Evolutionary conservation across 2,888 invertebrate genomes (phyloP).

Genomic region (Diaperis boleti): DNA sequence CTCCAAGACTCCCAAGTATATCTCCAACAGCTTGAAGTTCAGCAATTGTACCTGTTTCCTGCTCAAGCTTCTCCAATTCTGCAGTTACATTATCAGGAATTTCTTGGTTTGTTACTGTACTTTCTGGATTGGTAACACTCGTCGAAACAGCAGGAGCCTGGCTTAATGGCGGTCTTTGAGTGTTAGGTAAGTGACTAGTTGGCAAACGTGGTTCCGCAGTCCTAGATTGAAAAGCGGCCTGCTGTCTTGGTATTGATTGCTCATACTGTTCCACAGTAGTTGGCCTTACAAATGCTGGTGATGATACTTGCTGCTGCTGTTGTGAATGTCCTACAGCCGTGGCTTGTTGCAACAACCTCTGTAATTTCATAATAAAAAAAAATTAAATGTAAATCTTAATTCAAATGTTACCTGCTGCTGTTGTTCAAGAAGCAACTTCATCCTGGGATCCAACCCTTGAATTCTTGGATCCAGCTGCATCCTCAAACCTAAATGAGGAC

Average conservation of each 20-base stretch:
- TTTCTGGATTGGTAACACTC: conserved; percentile 36
- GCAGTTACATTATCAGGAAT: conserved; percentile 77
- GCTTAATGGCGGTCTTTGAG: conserved; percentile 44
- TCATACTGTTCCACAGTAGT: conserved; percentile 61
- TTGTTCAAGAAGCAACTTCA: conserved; percentile 68
- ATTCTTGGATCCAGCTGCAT: conserved; percentile 66
- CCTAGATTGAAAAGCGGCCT: conserved; percentile 50
- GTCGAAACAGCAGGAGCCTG: conserved; percentile 56
- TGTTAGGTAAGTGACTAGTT: conserved; percentile 43
- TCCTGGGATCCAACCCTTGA: conserved; percentile 63
- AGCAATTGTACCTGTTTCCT: conserved; percentile 72
- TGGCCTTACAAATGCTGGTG: conserved; percentile 51
- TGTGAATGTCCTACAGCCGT: conserved; percentile 45
- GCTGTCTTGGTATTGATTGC: conserved; percentile 57
- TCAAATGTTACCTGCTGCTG: conserved; percentile 62
- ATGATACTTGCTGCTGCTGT: conserved; percentile 44
- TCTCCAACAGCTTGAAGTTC: conserved; percentile 80
- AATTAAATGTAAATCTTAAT: too few relatives aligned
- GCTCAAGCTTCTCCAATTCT: conserved; percentile 77
- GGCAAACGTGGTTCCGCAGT: conserved; percentile 46
- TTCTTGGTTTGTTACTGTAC: conserved; percentile 67
- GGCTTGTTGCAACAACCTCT: conserved; percentile 26
- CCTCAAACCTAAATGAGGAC: conserved; percentile 54
- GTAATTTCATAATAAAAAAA: neutral
- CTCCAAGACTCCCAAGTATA: conserved; percentile 84